Evolutionary conservation across 2,888 invertebrate genomes (phyloP), one percentile per base, ranked within the genome.

Genomic region (Dastarcus helophoroides): DNA sequence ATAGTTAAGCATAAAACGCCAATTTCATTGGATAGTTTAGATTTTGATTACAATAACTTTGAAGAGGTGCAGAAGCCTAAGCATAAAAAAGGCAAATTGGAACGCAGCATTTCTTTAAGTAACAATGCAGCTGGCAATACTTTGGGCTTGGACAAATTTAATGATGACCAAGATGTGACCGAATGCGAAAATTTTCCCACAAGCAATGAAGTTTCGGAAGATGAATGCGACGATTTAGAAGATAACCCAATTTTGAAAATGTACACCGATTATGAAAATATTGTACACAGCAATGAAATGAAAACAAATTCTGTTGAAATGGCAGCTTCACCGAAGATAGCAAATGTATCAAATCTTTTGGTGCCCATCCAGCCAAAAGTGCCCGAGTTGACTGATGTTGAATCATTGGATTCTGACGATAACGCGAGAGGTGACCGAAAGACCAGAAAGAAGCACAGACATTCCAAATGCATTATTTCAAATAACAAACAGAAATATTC

Each of bases 61-160:
- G 49, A 51, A 33, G 54, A 54, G 35, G 41, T 41, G 22, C 32
- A 41, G n/a, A 40, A 38, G 26, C 35, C 36, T n/a, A n/a, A 24
- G 2, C 41, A 33, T 29, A 40, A 39, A 1, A 38, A 34, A 22
- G 34, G 33, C 4, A 39, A 37, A 31, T 22, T 41, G 5, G 40
- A 38, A 40, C 6, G 5, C 6, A 11, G 14, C 6, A 6, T 10
- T 4, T 26, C 26, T 6, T 7, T 6, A 14, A 14, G 7, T n/a
- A 19, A 19, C 6, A 19, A 19, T 19, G 19, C 6, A 19, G 7
- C 6, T 7, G n/a, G 19, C n/a, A 6, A 19, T 19, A n/a, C n/a
- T n/a, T 19, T 19, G 19, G 19, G 19, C n/a, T 19, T 19, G 19
- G n/a, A 19, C n/a, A n/a, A 38, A 32, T 4, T 37, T 43, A 27